Conservation (phyloP, 2,113 vertebrate genomes). For the Chlorodrepanis virens region DNA sequence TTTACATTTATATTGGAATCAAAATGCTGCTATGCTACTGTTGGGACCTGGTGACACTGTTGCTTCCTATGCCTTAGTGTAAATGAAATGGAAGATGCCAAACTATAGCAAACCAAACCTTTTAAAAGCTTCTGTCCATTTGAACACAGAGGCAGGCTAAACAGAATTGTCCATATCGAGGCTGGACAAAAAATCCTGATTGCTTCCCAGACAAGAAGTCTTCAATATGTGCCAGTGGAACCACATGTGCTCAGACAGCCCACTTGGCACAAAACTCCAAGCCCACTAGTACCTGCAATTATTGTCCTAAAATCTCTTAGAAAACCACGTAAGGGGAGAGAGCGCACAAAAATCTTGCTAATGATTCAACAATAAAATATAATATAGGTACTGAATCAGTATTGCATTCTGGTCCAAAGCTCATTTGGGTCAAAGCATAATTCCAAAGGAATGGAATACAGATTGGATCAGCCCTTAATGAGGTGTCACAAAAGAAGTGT, state of each 20-base stretch:
- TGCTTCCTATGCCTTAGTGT: not conserved
- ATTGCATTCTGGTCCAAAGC: not conserved
- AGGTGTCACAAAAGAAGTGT: conserved; percentile 31
- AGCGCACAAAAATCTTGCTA: not conserved
- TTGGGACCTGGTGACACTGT: not conserved
- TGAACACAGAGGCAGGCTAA: not conserved
- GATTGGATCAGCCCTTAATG: conserved; percentile 40
- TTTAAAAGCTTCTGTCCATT: not conserved
- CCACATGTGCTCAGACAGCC: not conserved
- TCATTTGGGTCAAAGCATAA: not conserved
- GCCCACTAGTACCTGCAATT: not conserved
- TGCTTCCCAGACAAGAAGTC: not conserved
- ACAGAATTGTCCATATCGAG: not conserved
- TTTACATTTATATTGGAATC: not conserved
- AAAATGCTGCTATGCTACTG: not conserved
- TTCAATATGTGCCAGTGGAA: not conserved
- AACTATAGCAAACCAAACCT: not conserved
- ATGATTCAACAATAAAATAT: not conserved
- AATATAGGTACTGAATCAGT: not conserved
- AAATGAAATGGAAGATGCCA: not conserved
- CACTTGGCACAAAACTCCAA: not conserved
- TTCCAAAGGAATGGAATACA: not conserved
- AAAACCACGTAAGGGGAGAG: not conserved
- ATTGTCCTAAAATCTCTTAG: not conserved
- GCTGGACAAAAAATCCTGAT: not conserved